A percentile compares a stretch with the other conserved stretches of the same genome.
Evolutionary conservation across 2,113 vertebrate genomes (phyloP).

Genomic region (Crotalus helleri): DNA sequence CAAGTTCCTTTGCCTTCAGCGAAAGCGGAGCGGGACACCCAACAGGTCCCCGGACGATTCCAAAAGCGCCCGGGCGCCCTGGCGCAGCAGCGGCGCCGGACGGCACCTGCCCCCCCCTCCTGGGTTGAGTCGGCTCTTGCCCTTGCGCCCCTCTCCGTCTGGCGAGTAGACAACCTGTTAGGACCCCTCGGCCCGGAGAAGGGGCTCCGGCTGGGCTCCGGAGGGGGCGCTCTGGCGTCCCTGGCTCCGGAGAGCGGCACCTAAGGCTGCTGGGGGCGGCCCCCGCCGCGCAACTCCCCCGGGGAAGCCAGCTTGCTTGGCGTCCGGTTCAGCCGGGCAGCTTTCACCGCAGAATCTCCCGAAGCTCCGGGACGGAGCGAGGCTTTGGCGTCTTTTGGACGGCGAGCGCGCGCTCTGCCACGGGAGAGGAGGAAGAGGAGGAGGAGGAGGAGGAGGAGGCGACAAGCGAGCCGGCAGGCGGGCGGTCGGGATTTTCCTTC

Average conservation of each 20-base stretch:
- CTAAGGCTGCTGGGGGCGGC: not conserved
- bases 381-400: not conserved
- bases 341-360: not conserved
- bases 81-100: not conserved
- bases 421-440: not conserved
- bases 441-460: not conserved
- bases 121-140: not conserved
- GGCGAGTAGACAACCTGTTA: not conserved
- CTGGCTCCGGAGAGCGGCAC: not conserved
- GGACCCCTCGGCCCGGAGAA: not conserved
- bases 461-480: not conserved
- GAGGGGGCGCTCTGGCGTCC: too few species aligned
- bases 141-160: not conserved
- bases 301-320: not conserved
- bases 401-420: not conserved
- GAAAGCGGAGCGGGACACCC: not conserved
- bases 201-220: not conserved
- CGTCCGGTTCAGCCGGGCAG: not conserved
- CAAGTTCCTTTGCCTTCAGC: not conserved
- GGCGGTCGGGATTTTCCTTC: not conserved
- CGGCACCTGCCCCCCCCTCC: not conserved
- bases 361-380: not conserved
- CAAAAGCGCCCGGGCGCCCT: not conserved
- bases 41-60: constrained; percentile 9
- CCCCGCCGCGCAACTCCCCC: not conserved